phyloP scores from a whole-genome alignment of 2,888 invertebrate genomes.

The Platerodrilus igneus region DNA sequence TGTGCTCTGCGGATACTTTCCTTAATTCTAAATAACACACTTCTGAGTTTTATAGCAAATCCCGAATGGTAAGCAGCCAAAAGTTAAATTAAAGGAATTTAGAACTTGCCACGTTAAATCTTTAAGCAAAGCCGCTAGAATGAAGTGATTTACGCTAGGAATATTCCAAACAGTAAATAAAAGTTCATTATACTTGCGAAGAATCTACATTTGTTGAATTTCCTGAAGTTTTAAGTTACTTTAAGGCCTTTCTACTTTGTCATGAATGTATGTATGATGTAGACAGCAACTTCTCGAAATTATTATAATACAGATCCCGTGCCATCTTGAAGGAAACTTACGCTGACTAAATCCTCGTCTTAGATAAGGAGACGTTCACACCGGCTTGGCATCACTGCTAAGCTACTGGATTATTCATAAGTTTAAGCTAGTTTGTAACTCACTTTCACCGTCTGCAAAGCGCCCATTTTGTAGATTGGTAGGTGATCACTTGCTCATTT shows the following conservation, averaged over 20 bases:
- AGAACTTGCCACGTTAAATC: too few relatives aligned
- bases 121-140: too few relatives aligned
- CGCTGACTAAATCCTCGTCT: constrained; percentile 44
- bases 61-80: too few relatives aligned
- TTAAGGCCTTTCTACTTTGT: constrained; percentile 30
- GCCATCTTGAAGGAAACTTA: constrained; percentile 37
- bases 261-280: constrained; percentile 46
- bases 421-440: constrained; percentile 45
- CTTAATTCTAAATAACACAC: too few relatives aligned
- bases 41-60: too few relatives aligned
- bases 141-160: too few relatives aligned
- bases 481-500: constrained; percentile 44
- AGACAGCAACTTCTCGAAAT: constrained; percentile 39
- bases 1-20: too few relatives aligned
- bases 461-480: constrained; percentile 43
- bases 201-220: constrained; percentile 18
- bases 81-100: too few relatives aligned
- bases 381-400: constrained; percentile 44
- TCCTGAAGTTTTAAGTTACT: constrained; percentile 18
- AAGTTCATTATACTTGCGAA: too few relatives aligned
- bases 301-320: constrained; percentile 43
- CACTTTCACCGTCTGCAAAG: constrained; percentile 40
- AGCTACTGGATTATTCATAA: constrained; percentile 48
- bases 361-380: constrained; percentile 46
- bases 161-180: too few relatives aligned